A percentile compares a stretch with the other conserved stretches of the same genome.
Conservation (phyloP, 2,888 invertebrate species). For the Drosophila emarginata region DNA sequence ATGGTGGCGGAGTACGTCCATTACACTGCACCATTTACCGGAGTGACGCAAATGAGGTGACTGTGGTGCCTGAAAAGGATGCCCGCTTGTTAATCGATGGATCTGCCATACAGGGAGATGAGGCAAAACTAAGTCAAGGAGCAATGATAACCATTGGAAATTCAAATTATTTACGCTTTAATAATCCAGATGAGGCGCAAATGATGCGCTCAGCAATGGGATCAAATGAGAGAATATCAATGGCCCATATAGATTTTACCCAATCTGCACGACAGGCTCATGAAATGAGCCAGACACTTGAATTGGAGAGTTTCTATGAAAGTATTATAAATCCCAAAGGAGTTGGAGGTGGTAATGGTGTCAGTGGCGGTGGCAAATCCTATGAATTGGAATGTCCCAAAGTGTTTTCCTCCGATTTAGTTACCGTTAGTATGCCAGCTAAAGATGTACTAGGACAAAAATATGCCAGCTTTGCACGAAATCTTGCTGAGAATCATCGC, state of each 20-base stretch:
- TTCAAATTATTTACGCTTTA: constrained; percentile 95
- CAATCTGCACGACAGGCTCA: constrained; percentile 50
- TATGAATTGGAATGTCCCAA: constrained; percentile 85
- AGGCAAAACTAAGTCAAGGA: constrained; percentile 92
- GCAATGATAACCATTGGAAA: constrained; percentile 96
- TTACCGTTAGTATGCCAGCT: constrained; percentile 91
- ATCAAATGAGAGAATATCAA: constrained; percentile 88
- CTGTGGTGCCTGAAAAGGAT: constrained; percentile 89
- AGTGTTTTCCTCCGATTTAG: constrained; percentile 90
- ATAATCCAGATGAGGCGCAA: constrained; percentile 94
- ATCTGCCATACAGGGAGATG: constrained; percentile 85
- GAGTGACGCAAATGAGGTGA: constrained; percentile 89
- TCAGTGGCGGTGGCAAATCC: background rate
- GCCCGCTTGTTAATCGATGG: constrained; percentile 90
- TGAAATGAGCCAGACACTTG: constrained; percentile 49
- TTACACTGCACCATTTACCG: constrained; percentile 95
- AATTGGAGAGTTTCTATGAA: constrained; percentile 79
- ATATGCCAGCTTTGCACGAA: constrained; percentile 85
- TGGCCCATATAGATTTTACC: constrained; percentile 89
- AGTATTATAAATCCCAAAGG: constrained; percentile 68
- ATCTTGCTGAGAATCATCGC: constrained; percentile 84
- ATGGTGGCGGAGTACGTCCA: constrained; percentile 92
- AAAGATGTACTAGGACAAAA: constrained; percentile 90
- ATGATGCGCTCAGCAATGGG: constrained; percentile 91
- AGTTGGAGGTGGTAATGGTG: background rate